Percentiles rank a stretch among this genome's conserved stretches.
phyloP scores from a whole-genome alignment of 2,113 vertebrate species.

The Ageneiosus marmoratus region DNA sequence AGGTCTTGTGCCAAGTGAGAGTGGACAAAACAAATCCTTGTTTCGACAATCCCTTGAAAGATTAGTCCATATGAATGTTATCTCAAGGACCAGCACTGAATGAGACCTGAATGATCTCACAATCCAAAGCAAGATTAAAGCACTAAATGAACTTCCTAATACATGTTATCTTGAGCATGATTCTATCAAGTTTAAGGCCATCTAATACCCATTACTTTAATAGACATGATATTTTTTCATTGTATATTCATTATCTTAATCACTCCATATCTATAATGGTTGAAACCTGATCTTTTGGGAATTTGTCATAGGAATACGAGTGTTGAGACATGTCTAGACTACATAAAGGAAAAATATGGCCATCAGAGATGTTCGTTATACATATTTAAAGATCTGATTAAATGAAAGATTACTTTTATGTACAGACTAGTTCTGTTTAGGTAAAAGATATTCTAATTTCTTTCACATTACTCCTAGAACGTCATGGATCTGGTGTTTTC shows the following conservation, averaged over 20 bases:
- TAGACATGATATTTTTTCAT: no score
- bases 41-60: neutral
- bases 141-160: neutral
- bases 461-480: no score
- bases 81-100: constrained; percentile 5
- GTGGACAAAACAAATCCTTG: neutral
- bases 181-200: neutral
- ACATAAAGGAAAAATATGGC: neutral
- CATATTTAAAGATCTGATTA: neutral
- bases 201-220: neutral
- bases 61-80: constrained; percentile 7
- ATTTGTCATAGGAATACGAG: neutral
- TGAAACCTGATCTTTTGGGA: neutral
- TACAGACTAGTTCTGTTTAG: no score
- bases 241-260: neutral
- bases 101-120: neutral
- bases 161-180: neutral
- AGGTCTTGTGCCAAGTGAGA: neutral
- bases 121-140: neutral
- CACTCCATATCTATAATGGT: neutral
- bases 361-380: no score
- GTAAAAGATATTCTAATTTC: no score
- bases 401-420: no score
- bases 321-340: neutral
- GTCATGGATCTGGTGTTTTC: neutral